phyloP scores from a whole-genome alignment of 2,113 vertebrate species.

The Zingel zingel region DNA sequence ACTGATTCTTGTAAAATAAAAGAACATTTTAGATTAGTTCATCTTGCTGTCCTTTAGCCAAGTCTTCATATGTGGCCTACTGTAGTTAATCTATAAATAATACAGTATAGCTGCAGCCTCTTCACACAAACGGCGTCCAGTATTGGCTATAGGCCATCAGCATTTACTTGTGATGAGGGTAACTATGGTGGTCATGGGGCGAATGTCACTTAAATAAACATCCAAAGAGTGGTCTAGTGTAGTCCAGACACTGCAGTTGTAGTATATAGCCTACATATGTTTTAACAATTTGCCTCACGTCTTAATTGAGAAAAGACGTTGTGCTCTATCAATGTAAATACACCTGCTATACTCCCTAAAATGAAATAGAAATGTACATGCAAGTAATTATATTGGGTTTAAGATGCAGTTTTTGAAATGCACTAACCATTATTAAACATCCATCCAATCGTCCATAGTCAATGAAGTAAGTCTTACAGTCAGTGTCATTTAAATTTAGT shows the following conservation, averaged over 20 bases:
- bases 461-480: too few relatives aligned
- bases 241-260: background rate
- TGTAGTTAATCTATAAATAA: background rate
- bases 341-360: background rate
- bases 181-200: background rate
- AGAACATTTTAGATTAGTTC: background rate
- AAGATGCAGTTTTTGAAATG: background rate
- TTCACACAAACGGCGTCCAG: background rate
- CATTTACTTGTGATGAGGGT: background rate
- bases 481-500: background rate
- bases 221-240: background rate
- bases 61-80: background rate
- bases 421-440: background rate
- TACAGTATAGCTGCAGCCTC: background rate
- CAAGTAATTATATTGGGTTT: background rate
- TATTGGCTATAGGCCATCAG: background rate
- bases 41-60: background rate
- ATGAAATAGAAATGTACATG: background rate
- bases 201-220: background rate
- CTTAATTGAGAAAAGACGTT: background rate
- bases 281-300: background rate
- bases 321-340: background rate
- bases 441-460: background rate
- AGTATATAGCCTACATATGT: background rate
- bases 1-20: background rate